Base-by-base conservation (phyloP, 2,888 invertebrate species). In the Junonia oenone region DNA sequence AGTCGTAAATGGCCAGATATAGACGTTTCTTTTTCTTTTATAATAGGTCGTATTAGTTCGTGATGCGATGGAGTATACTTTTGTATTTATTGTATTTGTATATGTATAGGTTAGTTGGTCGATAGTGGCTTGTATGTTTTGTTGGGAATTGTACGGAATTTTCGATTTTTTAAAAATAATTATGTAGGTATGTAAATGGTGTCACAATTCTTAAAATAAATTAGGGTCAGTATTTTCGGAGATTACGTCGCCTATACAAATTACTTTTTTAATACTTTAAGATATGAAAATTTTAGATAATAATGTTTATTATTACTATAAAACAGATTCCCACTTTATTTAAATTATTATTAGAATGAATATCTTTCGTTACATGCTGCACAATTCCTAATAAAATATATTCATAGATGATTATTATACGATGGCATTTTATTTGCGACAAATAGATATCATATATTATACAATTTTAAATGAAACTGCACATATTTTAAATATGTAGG, bases 1-100 rank as follows among this genome's bases (percentile, higher is more conserved):
- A 43, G 40, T n/a, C 0, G 6, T 22, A 13, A 13, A 22, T n/a
- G 22, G 26, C 43, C 43, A 26, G 43, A 26, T 43, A 13, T 43
- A 43, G 43, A 43, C 22, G 22, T 22, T 22, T 22, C 22, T 3
- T 22, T 22, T n/a, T n/a, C n/a, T n/a, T n/a, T n/a, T n/a, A n/a
- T 22, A 22, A 3, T 22, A 22, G 22, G 22, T 43, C n/a, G 43
- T 26, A 26, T 26, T 26, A 22, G 26, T 22, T 43, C 22, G 6
- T 13, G 26, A 26, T 43, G 26, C 43, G 14, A 11, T n/a, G 13
- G 26, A 26, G 13, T 43, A 22, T 43, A 43, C n/a, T 43, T 43
- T 43, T 43, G 26, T 43, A 43, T 43, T 43, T 43, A 43, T 43
- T 43, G 43, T 22, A n/a, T n/a, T n/a, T n/a, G n/a, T n/a, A n/a